phyloP scores from a whole-genome alignment of 2,113 vertebrate genomes.

The Leucosticte australis region DNA sequence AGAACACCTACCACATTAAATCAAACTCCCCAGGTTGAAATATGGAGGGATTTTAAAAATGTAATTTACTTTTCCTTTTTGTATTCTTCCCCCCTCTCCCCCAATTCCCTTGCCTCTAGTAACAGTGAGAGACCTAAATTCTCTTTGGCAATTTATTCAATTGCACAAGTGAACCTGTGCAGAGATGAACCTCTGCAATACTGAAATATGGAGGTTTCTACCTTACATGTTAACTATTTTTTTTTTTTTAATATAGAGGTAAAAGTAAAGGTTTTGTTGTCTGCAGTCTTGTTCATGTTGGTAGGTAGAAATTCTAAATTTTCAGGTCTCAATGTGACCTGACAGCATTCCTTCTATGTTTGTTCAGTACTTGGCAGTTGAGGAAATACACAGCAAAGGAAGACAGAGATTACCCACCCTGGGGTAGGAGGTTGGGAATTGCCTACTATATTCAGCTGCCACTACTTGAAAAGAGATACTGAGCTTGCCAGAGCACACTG shows the following conservation, averaged over 20 bases:
- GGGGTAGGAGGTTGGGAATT: slow-evolving; percentile 5
- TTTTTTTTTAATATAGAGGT: neutral
- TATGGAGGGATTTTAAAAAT: neutral
- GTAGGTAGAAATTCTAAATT: neutral
- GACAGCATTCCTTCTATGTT: neutral
- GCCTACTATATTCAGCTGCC: slow-evolving; percentile 16
- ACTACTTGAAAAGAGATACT: neutral
- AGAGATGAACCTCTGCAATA: neutral
- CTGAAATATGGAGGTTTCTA: neutral
- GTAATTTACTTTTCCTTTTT: neutral
- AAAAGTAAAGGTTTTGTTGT: neutral
- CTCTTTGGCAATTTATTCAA: neutral
- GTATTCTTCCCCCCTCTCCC: neutral
- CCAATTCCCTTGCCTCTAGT: neutral
- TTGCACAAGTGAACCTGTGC: neutral
- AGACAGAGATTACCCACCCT: neutral
- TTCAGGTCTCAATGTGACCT: neutral
- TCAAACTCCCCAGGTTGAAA: neutral
- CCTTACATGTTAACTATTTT: neutral
- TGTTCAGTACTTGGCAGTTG: neutral
- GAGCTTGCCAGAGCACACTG: neutral
- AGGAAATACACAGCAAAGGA: neutral
- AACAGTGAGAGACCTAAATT: neutral
- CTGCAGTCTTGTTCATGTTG: neutral
- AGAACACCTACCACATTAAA: slow-evolving; percentile 9